phyloP scores from a whole-genome alignment of 2,113 vertebrate genomes.

The Oceanodroma tethys region DNA sequence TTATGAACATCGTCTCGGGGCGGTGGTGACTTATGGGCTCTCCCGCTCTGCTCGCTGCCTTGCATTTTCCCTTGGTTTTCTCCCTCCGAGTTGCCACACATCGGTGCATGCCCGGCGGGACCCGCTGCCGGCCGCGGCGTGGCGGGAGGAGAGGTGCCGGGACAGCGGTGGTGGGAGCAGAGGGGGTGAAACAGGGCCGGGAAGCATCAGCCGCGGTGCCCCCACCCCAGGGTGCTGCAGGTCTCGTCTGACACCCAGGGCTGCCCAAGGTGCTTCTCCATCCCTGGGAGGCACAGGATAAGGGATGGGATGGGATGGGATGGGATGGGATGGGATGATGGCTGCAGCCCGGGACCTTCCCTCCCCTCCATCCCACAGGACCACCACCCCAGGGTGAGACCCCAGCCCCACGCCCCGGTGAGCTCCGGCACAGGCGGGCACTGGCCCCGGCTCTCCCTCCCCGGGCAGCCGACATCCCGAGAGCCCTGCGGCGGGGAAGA shows the following conservation, averaged over 20 bases:
- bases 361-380: background rate
- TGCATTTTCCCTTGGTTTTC: background rate
- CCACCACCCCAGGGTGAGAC: background rate
- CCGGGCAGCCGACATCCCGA: rapidly evolving
- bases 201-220: background rate
- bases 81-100: background rate
- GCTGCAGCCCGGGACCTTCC: background rate
- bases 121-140: rapidly evolving
- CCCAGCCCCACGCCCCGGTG: rapidly evolving
- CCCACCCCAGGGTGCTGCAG: background rate
- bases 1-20: slow-evolving; percentile 58
- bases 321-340: no score
- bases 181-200: background rate
- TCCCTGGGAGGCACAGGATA: background rate
- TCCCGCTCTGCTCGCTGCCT: background rate
- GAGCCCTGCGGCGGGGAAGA: background rate
- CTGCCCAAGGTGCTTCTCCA: background rate
- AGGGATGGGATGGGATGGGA: no score
- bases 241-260: background rate
- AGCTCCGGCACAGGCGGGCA: rapidly evolving
- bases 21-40: slow-evolving; percentile 31
- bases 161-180: rapidly evolving
- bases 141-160: rapidly evolving
- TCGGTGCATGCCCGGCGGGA: rapidly evolving
- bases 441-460: rapidly evolving